These are phyloP conservation scores for Caenorhabditis inopinata DNA, from an alignment of 1,140 invertebrate species.

Conservation along the genomic window DNA sequence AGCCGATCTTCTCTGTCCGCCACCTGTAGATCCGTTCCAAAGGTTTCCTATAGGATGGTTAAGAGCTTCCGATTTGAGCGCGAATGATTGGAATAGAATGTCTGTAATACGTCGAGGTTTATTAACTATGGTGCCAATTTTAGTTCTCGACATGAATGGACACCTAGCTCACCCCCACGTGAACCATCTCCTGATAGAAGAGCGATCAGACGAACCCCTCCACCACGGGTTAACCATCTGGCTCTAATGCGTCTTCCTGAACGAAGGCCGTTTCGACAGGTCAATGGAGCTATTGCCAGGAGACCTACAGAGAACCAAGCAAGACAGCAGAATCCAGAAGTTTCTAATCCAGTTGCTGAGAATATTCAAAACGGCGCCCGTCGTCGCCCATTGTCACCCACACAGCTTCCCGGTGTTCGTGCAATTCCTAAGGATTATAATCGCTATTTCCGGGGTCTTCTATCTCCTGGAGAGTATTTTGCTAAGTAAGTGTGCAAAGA, in stretches of 20 bases:
- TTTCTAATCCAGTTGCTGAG: neutral
- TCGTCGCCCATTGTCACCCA: conserved; percentile 3
- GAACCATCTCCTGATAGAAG: neutral
- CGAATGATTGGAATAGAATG: neutral
- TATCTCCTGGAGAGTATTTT: neutral
- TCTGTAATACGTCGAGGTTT: neutral
- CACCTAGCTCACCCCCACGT: neutral
- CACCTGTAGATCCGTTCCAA: neutral
- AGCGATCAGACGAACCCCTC: neutral
- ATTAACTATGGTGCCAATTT: neutral
- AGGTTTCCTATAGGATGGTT: neutral
- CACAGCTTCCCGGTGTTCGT: neutral
- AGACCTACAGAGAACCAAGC: neutral
- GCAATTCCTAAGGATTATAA: neutral
- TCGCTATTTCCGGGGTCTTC: neutral
- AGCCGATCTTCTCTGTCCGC: conserved; percentile 12
- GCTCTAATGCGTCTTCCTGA: neutral
- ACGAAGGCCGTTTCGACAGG: neutral
- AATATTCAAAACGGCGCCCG: neutral
- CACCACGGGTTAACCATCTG: neutral
- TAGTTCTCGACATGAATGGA: neutral
- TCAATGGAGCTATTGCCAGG: neutral
- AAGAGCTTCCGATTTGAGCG: neutral
- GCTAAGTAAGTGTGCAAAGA: neutral
- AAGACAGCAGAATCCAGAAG: neutral